phyloP scores from a whole-genome alignment of 2,888 invertebrate genomes.

The Cheilosia scutellata region DNA sequence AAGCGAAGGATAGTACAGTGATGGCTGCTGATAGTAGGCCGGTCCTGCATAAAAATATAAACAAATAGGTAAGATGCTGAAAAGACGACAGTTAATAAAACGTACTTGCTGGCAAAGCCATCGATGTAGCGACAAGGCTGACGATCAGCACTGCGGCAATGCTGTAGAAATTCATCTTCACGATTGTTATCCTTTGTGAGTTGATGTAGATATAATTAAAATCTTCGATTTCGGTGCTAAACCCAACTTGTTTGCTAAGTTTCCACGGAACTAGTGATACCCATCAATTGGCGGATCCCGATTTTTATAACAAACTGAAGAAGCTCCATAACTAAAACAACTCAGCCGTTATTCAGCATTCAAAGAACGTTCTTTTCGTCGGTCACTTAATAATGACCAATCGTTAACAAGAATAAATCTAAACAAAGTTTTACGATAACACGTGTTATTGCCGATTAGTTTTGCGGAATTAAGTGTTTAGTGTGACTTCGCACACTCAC shows the following conservation, averaged over 20 bases:
- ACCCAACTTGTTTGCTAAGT: slow-evolving; percentile 83
- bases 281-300: slow-evolving; percentile 81
- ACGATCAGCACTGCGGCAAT: slow-evolving; percentile 59
- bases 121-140: slow-evolving; percentile 62
- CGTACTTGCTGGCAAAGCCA: slow-evolving; percentile 67
- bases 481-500: too few species aligned
- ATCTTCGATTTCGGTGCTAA: slow-evolving; percentile 81
- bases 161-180: slow-evolving; percentile 57
- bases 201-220: slow-evolving; percentile 65
- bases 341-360: slow-evolving; percentile 74
- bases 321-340: slow-evolving; percentile 61
- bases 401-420: neutral
- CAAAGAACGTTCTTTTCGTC: slow-evolving; percentile 76
- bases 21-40: slow-evolving; percentile 81
- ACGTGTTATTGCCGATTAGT: neutral
- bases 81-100: neutral
- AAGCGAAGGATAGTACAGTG: neutral
- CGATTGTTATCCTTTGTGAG: slow-evolving; percentile 68
- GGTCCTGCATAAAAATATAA: slow-evolving; percentile 79
- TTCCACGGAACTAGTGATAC: slow-evolving; percentile 84
- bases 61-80: neutral
- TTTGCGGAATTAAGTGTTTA: too few species aligned
- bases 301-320: slow-evolving; percentile 82
- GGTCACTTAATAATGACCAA: neutral
- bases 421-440: neutral